Evolutionary conservation across 2,888 invertebrate species (phyloP), one percentile per base, ranked within the genome.

Genomic region (Watsonalla cultraria): DNA sequence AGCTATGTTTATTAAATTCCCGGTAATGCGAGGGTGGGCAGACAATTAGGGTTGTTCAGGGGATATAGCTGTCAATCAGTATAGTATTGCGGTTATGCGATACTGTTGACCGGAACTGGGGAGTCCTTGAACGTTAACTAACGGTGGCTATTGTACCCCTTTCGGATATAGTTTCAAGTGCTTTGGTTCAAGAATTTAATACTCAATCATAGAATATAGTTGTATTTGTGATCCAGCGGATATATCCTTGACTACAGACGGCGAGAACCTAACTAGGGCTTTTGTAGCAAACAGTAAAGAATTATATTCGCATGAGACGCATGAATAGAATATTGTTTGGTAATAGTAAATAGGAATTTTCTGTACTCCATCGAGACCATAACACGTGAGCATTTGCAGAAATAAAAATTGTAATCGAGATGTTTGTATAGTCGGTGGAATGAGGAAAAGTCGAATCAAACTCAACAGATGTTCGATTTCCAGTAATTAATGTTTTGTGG

Each of bases 1-100:
- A 66, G 68, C 69, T 69, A 73, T 81, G 84, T 83, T 83, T 85
- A 86, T 86, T 86, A 82, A 86, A 85, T 86, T 79, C 76, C 70
- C 71, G 70, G 69, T 82, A 81, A 82, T 80, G 76, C 64, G 77
- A 76, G 82, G 82, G 78, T 73, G 77, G 76, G 64, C 74, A 69
- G 74, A 76, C 78, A 72, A 81, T 82, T 84, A 82, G 79, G 82
- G 80, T 74, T 80, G 80, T 74, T 76, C 72, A 76, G 81, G 83
- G 83, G 82, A 78, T 78, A 76, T 68, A 74, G 69, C 80, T 77
- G 86, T 86, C 86, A 83, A 84, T 85, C 86, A 82, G 72, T 70
- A 65, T 70, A 64, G 59, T 69, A 70, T 69, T 67, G 75, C 60
- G 77, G 81, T 77, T 72, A 79, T 72, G 59, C 58, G 80, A 83